A percentile compares a stretch with the other conserved stretches of the same genome.
These are phyloP conservation scores for Carassius auratus DNA, from an alignment of 2,113 vertebrate genomes.

Conservation along the genomic window DNA sequence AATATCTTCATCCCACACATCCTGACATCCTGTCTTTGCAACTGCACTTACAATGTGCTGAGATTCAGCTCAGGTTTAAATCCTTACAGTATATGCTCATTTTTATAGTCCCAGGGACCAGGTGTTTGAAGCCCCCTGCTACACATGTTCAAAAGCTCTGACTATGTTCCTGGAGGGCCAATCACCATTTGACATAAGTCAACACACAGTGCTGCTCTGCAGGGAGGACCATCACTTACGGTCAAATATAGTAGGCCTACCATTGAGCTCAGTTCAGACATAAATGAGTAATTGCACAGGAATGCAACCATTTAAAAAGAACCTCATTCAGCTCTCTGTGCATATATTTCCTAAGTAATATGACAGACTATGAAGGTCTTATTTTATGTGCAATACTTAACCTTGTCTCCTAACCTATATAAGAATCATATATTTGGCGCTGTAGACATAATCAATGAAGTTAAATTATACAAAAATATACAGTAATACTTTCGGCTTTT, in stretches of 20 bases:
- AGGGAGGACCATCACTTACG: constrained; percentile 7
- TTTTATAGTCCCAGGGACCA: neutral
- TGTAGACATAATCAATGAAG: neutral
- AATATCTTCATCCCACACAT: neutral
- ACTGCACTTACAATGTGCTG: neutral
- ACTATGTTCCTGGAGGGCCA: constrained; percentile 24
- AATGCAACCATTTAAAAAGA: neutral
- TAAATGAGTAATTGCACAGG: neutral
- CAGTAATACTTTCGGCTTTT: no score
- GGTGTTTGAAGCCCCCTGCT: constrained; percentile 30
- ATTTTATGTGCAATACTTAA: neutral
- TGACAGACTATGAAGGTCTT: neutral
- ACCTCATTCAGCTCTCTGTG: neutral
- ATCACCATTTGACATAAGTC: constrained; percentile 11
- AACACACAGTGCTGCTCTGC: neutral
- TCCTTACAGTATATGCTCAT: neutral
- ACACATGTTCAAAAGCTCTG: neutral
- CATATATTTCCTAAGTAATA: neutral
- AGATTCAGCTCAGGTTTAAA: neutral
- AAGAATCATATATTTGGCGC: neutral
- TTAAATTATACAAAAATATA: neutral
- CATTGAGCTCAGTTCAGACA: neutral
- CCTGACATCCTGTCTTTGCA: neutral
- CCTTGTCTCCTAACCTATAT: neutral
- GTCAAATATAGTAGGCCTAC: constrained; percentile 4